phyloP scores from a whole-genome alignment of 1,140 invertebrate genomes.

The Halesus radiatus region DNA sequence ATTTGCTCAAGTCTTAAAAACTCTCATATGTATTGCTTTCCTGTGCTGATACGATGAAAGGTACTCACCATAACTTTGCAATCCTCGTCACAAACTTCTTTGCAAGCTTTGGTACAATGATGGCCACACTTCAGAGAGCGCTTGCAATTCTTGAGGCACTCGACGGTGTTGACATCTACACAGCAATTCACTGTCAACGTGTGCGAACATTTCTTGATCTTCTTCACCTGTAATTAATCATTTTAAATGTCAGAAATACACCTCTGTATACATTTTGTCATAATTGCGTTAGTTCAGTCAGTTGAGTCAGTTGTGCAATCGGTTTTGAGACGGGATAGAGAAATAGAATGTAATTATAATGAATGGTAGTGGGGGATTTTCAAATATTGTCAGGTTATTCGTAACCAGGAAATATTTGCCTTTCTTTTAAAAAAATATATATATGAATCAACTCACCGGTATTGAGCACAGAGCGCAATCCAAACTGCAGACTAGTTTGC shows the following conservation, averaged over 20 bases:
- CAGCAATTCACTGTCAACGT: slow-evolving; percentile 18
- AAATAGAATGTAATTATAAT: too few species aligned
- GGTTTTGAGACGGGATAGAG: too few species aligned
- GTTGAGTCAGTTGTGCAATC: slow-evolving; percentile 61
- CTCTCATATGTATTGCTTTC: too few species aligned
- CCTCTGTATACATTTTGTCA: not conserved
- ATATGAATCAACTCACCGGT: too few species aligned
- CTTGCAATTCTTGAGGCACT: slow-evolving; percentile 41
- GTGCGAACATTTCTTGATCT: slow-evolving; percentile 46
- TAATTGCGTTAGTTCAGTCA: not conserved
- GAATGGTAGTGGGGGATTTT: too few species aligned
- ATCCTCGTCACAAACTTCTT: not conserved
- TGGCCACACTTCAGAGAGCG: slow-evolving; percentile 39
- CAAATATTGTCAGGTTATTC: too few species aligned
- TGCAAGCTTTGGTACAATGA: slow-evolving; percentile 39
- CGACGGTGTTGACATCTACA: slow-evolving; percentile 22
- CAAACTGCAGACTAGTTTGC: slow-evolving; percentile 68
- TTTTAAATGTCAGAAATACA: not conserved
- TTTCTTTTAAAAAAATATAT: too few species aligned
- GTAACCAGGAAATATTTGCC: too few species aligned
- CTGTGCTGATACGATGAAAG: not conserved
- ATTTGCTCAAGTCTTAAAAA: too few species aligned
- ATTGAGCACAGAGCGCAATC: slow-evolving; percentile 24
- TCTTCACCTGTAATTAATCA: slow-evolving; percentile 34
- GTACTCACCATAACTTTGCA: not conserved